Evolutionary conservation across 2,888 invertebrate genomes (phyloP).

Genomic region (Polydrusus cervinus): DNA sequence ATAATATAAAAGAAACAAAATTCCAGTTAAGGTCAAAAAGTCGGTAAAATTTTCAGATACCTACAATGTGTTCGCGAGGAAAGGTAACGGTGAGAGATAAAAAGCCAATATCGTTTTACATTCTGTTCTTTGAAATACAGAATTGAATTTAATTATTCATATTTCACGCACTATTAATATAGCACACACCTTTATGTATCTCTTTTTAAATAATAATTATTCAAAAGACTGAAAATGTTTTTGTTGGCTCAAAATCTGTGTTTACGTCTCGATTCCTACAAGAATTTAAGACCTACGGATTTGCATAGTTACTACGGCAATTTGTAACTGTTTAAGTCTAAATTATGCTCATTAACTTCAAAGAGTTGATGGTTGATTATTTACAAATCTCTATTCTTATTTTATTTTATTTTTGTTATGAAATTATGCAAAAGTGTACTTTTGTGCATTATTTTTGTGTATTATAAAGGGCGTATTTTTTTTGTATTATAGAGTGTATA

Average conservation of each 20-base stretch:
- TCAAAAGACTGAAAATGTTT: constrained; percentile 42
- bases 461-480: too few relatives aligned
- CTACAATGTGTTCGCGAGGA: too few relatives aligned
- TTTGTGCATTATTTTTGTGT: too few relatives aligned
- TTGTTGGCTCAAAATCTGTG: constrained; percentile 46
- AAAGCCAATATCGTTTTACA: too few relatives aligned
- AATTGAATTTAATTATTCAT: not conserved
- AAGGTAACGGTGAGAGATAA: too few relatives aligned
- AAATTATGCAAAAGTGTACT: too few relatives aligned
- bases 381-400: not conserved
- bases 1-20: too few relatives aligned
- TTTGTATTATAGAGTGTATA: too few relatives aligned
- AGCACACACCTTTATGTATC: not conserved
- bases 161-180: constrained; percentile 31
- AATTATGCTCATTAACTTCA: constrained; percentile 40
- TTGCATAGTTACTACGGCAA: constrained; percentile 22
- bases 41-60: too few relatives aligned
- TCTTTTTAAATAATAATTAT: constrained; percentile 20
- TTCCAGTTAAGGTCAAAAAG: too few relatives aligned
- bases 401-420: not conserved
- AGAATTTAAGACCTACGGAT: constrained; percentile 24
- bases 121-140: too few relatives aligned
- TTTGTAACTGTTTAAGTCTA: constrained; percentile 39
- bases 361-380: constrained; percentile 10
- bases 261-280: constrained; percentile 34